A percentile compares a stretch with the other conserved stretches of the same genome.
Evolutionary conservation across 2,113 vertebrate species (phyloP).

Genomic region (Odocoileus virginianus): DNA sequence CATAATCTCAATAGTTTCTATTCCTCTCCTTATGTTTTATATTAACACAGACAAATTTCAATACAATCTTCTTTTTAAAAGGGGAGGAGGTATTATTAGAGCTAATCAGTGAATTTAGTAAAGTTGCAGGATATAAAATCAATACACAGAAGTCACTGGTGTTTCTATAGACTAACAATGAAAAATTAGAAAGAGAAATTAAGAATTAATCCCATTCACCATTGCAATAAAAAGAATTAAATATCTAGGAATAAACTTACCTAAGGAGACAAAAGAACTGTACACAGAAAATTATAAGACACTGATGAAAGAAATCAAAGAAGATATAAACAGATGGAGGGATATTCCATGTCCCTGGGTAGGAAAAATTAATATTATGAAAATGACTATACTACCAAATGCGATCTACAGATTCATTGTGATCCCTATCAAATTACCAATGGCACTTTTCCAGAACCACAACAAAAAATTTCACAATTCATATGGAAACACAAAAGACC

Average conservation of each 20-base stretch:
- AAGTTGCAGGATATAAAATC: not conserved
- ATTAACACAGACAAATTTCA: conserved; percentile 18
- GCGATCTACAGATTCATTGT: not conserved
- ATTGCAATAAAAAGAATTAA: not conserved
- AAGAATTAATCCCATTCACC: not conserved
- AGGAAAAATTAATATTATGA: not conserved
- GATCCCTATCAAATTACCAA: not conserved
- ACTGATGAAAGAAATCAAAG: not conserved
- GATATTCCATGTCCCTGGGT: not conserved
- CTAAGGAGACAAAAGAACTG: not conserved
- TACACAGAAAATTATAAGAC: not conserved
- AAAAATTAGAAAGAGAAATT: not conserved
- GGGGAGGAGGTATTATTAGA: not conserved
- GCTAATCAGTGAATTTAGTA: not conserved
- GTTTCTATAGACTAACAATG: not conserved
- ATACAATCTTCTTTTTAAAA: not conserved
- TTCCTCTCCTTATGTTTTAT: not conserved
- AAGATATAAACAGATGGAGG: not conserved
- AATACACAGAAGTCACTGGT: not conserved
- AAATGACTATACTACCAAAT: not conserved
- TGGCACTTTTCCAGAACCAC: not conserved
- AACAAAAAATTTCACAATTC: not conserved
- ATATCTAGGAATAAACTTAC: not conserved
- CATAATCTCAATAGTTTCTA: conserved; percentile 4
- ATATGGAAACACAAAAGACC: not conserved